A percentile compares a stretch with the other conserved stretches of the same genome.
Evolutionary conservation across 2,113 vertebrate species (phyloP).

Genomic region (Syngnathus floridae): DNA sequence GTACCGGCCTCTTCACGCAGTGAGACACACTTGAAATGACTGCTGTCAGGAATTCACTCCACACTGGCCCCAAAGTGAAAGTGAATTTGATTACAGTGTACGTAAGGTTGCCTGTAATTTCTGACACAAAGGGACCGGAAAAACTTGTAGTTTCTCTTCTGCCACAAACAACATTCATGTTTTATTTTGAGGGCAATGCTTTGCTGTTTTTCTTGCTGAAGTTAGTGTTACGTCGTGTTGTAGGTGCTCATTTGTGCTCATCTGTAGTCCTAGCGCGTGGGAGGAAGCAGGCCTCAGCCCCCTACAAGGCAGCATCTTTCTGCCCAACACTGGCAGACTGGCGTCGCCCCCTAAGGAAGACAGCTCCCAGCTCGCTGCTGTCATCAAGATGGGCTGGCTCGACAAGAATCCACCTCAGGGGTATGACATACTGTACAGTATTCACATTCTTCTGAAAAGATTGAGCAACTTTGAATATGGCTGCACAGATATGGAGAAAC

Average conservation of each 20-base stretch:
- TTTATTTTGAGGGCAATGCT: neutral
- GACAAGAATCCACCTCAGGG: constrained; percentile 92
- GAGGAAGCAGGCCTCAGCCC: constrained; percentile 39
- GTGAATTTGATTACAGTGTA: neutral
- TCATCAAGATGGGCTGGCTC: constrained; percentile 86
- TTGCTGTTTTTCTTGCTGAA: neutral
- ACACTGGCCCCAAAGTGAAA: neutral
- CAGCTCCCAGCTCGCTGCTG: constrained; percentile 35
- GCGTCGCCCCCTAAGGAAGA: constrained; percentile 26
- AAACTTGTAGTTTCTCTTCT: neutral
- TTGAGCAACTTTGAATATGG: neutral
- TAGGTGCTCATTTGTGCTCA: constrained; percentile 4
- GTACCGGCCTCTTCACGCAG: neutral
- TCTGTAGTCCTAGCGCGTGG: constrained; percentile 50
- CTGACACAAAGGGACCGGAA: neutral
- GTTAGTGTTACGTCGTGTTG: constrained; percentile 4
- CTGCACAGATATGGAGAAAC: too few species aligned
- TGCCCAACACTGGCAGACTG: constrained; percentile 37
- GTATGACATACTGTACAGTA: constrained; percentile 56
- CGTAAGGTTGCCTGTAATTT: neutral
- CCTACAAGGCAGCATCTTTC: constrained; percentile 46
- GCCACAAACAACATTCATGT: neutral
- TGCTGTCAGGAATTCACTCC: neutral
- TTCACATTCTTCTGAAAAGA: neutral
- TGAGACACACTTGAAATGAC: neutral